phyloP scores from a whole-genome alignment of 1,140 invertebrate species.

The Lucilia sericata region DNA sequence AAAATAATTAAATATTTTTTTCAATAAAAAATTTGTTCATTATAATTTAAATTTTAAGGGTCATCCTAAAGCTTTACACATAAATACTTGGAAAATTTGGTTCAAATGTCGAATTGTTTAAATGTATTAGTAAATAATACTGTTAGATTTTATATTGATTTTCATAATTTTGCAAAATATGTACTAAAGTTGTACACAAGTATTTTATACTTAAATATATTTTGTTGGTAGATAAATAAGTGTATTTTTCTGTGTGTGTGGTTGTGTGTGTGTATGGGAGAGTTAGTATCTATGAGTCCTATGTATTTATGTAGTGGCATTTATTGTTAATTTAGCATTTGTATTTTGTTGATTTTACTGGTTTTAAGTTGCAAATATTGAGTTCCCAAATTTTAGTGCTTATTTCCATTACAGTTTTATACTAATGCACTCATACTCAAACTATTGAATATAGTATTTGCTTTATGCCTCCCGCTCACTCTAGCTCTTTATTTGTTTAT shows the following conservation, averaged over 20 bases:
- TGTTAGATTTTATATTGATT: background rate
- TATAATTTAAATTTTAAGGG: no score
- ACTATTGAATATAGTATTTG: background rate
- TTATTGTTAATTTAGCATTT: constrained; percentile 18
- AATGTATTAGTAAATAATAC: background rate
- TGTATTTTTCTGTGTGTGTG: background rate
- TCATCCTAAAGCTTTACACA: background rate
- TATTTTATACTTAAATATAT: background rate
- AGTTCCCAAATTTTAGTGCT: background rate
- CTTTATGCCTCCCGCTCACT: background rate
- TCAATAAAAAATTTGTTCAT: no score
- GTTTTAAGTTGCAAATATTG: constrained; percentile 18
- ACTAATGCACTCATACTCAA: no score
- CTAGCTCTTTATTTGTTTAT: background rate
- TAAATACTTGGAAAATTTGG: background rate
- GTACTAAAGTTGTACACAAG: background rate
- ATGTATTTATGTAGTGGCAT: background rate
- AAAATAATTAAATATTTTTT: no score
- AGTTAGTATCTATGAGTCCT: background rate
- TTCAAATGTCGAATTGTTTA: constrained; percentile 5
- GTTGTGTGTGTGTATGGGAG: background rate
- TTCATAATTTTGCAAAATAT: constrained; percentile 18
- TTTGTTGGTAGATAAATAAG: background rate
- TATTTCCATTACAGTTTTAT: background rate
- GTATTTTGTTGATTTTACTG: background rate